Base-by-base conservation (phyloP, 2,888 invertebrate species). In the Phyto melanocephala region DNA sequence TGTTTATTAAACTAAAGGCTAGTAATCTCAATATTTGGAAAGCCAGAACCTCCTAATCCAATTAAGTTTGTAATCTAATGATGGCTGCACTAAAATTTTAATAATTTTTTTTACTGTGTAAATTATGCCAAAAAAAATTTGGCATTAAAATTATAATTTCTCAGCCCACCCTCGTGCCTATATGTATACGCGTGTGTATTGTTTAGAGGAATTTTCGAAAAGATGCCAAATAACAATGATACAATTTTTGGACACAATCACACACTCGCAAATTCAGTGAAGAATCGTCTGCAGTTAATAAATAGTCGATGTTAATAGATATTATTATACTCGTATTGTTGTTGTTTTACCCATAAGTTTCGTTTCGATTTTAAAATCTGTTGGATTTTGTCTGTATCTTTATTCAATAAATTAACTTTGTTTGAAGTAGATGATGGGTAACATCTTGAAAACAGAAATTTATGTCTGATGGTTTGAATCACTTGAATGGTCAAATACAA, bases 281-380 rank as follows among this genome's bases (percentile, higher is more conserved):
- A 47, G 10, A 24, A 3, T 20, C 50, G 60, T 62, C 42, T 40
- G 60, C 35, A 42, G 40, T 42, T 62, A 62, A 62, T 62, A 62
- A 62, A 62, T 42, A 62, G 40, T 62, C 24, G 24, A 24, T 42
- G 62, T 42, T 60, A 60, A 60, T 40, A 60, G 60, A 40, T 60
- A 58, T 47, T 47, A 22, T 47, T 22, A 47, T 10, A n/a, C 40
- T 60, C 11, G n/a, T n/a, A 37, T 20, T 37, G 20, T 22, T 40
- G 35, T 17, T 17, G n/a, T 17, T 35, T 35, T 37, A 28, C 6
- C 28, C 3, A 28, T 5, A 28, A 6, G 6, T 3, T 28, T 28
- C 28, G 28, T 28, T 28, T 6, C 28, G 3, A 28, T 28, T 28
- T 28, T 28, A 28, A 3, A 28, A 28, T 6, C 37, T 60, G 37